Conservation (phyloP, 2,888 invertebrate species). For the Drosophila mimetica region DNA sequence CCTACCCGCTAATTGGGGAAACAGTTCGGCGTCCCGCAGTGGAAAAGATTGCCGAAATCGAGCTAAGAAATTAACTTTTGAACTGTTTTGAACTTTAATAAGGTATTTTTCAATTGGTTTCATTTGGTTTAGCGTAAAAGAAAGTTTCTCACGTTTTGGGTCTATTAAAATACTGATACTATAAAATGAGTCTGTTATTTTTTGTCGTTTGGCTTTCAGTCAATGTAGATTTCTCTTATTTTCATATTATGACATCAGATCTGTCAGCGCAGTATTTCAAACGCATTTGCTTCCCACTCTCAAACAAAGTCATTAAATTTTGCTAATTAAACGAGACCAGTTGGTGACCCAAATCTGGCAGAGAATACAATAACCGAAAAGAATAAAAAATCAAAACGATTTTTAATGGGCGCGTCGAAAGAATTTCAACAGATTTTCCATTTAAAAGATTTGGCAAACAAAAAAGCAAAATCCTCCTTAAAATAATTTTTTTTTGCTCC, state of each 20-base stretch:
- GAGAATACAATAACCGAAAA: slow-evolving; percentile 5
- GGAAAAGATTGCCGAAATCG: slow-evolving; percentile 51
- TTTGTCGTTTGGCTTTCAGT: neutral
- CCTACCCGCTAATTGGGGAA: slow-evolving; percentile 70
- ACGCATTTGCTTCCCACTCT: slow-evolving; percentile 20
- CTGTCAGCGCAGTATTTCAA: slow-evolving; percentile 44
- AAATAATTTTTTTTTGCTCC: neutral
- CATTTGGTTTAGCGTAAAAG: neutral
- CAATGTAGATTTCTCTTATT: slow-evolving; percentile 19
- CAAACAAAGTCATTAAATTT: slow-evolving; percentile 49
- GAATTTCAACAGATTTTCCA: slow-evolving; percentile 26
- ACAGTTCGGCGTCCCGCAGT: slow-evolving; percentile 54
- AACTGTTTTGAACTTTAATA: slow-evolving; percentile 22
- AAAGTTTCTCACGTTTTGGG: slow-evolving; percentile 50
- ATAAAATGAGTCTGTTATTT: neutral
- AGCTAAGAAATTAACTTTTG: slow-evolving; percentile 24
- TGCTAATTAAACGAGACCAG: slow-evolving; percentile 58
- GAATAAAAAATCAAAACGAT: slow-evolving; percentile 43
- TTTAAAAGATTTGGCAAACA: slow-evolving; percentile 23
- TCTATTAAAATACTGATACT: neutral
- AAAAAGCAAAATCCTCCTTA: slow-evolving; percentile 14
- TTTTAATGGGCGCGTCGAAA: slow-evolving; percentile 13
- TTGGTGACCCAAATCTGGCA: slow-evolving; percentile 39
- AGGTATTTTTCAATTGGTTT: slow-evolving; percentile 12
- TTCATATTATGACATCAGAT: slow-evolving; percentile 17